Evolutionary conservation across 2,113 vertebrate species (phyloP).

Genomic region (Serilophus lunatus): DNA sequence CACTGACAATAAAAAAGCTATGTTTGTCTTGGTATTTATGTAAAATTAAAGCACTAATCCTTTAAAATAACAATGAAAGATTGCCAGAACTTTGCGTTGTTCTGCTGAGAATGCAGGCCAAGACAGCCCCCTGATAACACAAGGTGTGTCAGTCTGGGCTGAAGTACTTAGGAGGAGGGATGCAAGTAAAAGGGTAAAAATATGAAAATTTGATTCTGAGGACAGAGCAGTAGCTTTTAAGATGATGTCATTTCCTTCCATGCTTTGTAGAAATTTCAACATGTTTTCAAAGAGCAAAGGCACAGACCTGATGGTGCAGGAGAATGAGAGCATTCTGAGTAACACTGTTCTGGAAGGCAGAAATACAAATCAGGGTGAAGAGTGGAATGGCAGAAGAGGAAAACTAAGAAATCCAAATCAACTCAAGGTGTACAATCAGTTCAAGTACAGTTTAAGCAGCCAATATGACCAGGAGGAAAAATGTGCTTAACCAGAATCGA

Average conservation of each 20-base stretch:
- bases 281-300: neutral
- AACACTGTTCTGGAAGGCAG: neutral
- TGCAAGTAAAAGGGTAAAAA: neutral
- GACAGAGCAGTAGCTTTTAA: neutral
- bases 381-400: neutral
- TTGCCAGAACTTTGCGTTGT: neutral
- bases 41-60: neutral
- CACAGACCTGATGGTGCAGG: neutral
- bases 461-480: neutral
- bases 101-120: neutral
- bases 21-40: neutral
- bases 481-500: neutral
- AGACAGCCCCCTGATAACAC: rapidly evolving
- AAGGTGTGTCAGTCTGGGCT: neutral
- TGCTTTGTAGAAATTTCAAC: neutral
- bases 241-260: neutral
- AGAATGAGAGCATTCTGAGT: neutral
- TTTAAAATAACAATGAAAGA: neutral
- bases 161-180: neutral
- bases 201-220: neutral
- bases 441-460: neutral
- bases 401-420: neutral
- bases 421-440: neutral
- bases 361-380: neutral
- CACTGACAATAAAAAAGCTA: neutral